Evolutionary conservation across 2,113 vertebrate genomes (phyloP).

Genomic region (Oceanites oceanicus): DNA sequence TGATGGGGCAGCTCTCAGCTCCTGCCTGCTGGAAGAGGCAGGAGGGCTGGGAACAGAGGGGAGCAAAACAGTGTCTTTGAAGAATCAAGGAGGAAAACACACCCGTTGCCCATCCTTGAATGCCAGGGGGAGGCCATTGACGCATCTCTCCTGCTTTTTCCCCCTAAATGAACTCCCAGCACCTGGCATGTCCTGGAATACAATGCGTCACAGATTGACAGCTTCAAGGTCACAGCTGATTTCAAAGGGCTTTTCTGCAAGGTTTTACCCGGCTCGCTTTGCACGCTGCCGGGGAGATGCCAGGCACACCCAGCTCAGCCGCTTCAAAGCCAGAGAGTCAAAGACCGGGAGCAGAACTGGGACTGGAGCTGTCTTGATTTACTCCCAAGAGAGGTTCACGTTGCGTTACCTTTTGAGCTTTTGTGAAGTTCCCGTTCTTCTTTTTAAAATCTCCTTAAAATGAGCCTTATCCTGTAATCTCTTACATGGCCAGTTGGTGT

Average conservation of each 20-base stretch:
- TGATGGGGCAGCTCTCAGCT: background rate
- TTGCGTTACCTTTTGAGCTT: background rate
- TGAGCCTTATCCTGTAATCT: accelerated
- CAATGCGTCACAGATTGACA: background rate
- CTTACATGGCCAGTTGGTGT: accelerated
- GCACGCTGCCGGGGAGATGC: background rate
- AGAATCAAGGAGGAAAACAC: background rate
- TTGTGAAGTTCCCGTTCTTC: background rate
- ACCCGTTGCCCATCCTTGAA: background rate
- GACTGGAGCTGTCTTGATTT: background rate
- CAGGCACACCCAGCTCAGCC: background rate
- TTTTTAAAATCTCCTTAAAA: background rate
- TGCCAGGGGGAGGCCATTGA: accelerated
- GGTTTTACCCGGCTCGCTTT: background rate
- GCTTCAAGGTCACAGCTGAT: background rate
- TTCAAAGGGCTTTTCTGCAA: background rate
- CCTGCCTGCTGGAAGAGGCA: background rate
- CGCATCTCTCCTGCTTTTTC: background rate
- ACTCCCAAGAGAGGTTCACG: background rate
- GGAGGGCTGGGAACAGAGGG: background rate
- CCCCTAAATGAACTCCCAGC: background rate
- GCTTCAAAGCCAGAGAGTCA: background rate
- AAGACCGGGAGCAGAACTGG: background rate
- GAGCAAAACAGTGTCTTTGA: background rate
- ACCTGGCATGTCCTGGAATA: background rate